A percentile compares a stretch with the other conserved stretches of the same genome.
Evolutionary conservation across 1,140 invertebrate species (phyloP).

Genomic region (Cephus cinctus): DNA sequence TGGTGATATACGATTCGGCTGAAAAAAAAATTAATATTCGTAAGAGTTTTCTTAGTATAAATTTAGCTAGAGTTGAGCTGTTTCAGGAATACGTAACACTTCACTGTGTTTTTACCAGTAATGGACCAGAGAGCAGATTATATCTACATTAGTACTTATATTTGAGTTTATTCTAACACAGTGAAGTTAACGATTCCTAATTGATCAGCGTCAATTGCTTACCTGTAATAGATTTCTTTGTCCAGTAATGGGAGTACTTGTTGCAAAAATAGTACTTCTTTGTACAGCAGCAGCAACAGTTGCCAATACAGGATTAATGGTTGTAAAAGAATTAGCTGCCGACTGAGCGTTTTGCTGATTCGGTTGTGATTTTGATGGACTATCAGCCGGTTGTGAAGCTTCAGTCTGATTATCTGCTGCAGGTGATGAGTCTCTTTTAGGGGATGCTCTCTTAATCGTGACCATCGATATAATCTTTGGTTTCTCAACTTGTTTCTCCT

Average conservation of each 20-base stretch:
- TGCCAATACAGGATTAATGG: slow-evolving; percentile 51
- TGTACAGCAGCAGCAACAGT: slow-evolving; percentile 54
- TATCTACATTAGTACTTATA: too few species aligned
- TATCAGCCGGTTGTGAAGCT: slow-evolving; percentile 24
- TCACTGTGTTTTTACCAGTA: too few species aligned
- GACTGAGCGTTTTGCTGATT: slow-evolving; percentile 30
- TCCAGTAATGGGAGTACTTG: slow-evolving; percentile 27
- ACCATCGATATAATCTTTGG: slow-evolving; percentile 55
- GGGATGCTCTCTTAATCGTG: slow-evolving; percentile 47
- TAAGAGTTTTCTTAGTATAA: slow-evolving; percentile 5
- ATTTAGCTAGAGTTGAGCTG: too few species aligned
- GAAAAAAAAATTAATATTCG: slow-evolving; percentile 14
- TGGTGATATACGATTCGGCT: slow-evolving; percentile 53
- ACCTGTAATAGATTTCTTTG: slow-evolving; percentile 46
- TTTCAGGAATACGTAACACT: too few species aligned
- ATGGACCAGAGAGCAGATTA: too few species aligned
- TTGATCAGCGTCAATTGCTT: slow-evolving; percentile 6
- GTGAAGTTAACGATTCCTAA: too few species aligned
- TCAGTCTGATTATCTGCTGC: slow-evolving; percentile 32
- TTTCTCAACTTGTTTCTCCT: slow-evolving; percentile 40
- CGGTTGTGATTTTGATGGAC: slow-evolving; percentile 33
- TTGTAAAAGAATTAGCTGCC: slow-evolving; percentile 35
- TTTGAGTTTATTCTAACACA: too few species aligned
- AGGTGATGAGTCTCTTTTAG: slow-evolving; percentile 32
- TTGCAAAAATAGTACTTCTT: slow-evolving; percentile 44